phyloP scores from a whole-genome alignment of 2,888 invertebrate species.

The Melikaiella ostensackeni region DNA sequence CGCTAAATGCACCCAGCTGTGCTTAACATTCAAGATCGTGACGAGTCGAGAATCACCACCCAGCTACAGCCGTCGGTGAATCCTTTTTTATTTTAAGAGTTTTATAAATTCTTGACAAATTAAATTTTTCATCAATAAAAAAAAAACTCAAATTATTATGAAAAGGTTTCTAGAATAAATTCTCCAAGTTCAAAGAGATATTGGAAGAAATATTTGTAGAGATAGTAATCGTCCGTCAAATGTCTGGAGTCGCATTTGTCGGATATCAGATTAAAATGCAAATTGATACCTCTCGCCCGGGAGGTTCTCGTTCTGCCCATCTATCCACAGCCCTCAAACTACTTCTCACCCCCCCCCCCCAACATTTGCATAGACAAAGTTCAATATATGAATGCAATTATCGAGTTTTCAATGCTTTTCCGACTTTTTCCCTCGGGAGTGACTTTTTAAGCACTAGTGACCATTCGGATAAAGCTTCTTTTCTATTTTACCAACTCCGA shows the following conservation, averaged over 20 bases:
- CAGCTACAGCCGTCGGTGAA: too few relatives aligned
- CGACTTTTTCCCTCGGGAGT: not conserved
- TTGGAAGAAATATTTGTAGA: not conserved
- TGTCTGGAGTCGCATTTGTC: conserved; percentile 50
- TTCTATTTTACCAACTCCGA: not conserved
- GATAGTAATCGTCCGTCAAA: conserved; percentile 24
- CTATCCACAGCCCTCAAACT: not conserved
- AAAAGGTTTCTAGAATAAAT: too few relatives aligned
- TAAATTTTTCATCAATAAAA: too few relatives aligned
- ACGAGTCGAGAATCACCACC: too few relatives aligned
- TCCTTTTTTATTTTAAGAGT: too few relatives aligned
- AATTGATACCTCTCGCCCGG: conserved; percentile 51
- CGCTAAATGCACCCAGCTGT: too few relatives aligned
- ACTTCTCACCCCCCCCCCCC: conserved; percentile 1
- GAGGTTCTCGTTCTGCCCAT: conserved; percentile 1
- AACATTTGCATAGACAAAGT: conserved; percentile 53
- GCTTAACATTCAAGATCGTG: too few relatives aligned
- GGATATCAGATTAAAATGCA: conserved; percentile 61
- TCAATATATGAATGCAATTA: conserved; percentile 49
- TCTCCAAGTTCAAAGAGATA: not conserved
- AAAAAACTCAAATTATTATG: too few relatives aligned
- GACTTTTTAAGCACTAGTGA: not conserved
- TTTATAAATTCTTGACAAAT: too few relatives aligned
- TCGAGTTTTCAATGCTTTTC: conserved; percentile 43
- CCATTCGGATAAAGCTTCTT: not conserved